Evolutionary conservation across 2,797 vertebrate species (phyloP).

Genomic region (Meda fulgida): DNA sequence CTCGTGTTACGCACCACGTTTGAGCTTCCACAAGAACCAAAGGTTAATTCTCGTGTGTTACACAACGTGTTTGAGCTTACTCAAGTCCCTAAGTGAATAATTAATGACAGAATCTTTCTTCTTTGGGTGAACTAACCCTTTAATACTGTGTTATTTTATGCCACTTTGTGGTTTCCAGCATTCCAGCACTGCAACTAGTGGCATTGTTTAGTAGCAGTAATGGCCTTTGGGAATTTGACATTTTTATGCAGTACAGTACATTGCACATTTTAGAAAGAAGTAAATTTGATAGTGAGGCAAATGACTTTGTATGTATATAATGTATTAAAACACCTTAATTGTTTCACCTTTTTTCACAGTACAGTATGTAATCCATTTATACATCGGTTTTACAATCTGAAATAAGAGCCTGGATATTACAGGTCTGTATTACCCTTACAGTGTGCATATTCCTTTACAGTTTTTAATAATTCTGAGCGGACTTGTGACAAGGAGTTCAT

Average conservation of each 20-base stretch:
- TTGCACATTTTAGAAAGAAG: background rate
- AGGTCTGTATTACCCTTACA: background rate
- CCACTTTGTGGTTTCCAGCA: background rate
- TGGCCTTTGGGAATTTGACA: background rate
- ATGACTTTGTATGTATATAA: background rate
- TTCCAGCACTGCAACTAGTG: too few relatives aligned
- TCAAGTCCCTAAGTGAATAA: too few relatives aligned
- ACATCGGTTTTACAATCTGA: background rate
- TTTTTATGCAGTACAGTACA: background rate
- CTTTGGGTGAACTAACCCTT: background rate
- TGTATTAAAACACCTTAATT: background rate
- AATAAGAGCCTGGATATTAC: background rate
- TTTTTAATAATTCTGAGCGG: slow-evolving; percentile 91
- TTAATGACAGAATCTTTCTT: too few relatives aligned
- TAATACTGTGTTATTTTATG: background rate
- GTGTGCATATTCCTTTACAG: slow-evolving; percentile 67
- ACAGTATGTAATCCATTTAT: background rate
- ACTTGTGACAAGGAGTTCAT: slow-evolving; percentile 97
- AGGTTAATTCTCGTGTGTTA: too few relatives aligned
- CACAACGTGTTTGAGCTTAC: too few relatives aligned
- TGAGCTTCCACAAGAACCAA: too few relatives aligned
- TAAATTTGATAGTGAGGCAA: background rate
- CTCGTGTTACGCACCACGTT: too few relatives aligned
- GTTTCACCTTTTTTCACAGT: background rate
- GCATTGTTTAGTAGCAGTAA: background rate